Percentiles rank a stretch among this genome's conserved stretches.
These are phyloP conservation scores for Chloroclystis v-ata DNA, from an alignment of 2,888 invertebrate species.

Conservation along the genomic window DNA sequence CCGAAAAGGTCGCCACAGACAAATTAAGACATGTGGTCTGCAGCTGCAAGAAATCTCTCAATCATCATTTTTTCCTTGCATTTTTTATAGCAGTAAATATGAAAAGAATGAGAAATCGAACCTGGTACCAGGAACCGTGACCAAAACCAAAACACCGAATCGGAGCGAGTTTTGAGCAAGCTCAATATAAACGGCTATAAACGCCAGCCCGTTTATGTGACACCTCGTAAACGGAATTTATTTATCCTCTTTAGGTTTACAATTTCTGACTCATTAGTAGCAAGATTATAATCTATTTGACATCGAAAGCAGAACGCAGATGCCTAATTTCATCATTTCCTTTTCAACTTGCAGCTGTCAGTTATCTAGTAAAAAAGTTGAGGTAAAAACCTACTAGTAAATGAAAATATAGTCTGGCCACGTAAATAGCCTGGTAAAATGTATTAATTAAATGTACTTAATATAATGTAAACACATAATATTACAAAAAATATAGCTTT, in stretches of 20 bases:
- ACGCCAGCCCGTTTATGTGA: conserved; percentile 38
- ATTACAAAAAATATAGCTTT: too few species aligned
- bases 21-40: conserved; percentile 65
- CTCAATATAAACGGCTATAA: conserved; percentile 19
- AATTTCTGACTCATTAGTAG: conserved; percentile 6
- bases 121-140: conserved; percentile 49
- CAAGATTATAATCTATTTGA: conserved; percentile 1
- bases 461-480: too few species aligned
- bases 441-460: too few species aligned
- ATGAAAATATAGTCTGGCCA: too few species aligned
- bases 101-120: conserved; percentile 25
- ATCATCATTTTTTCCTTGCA: conserved; percentile 32
- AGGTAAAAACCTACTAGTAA: too few species aligned
- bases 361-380: too few species aligned
- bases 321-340: too few species aligned
- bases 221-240: conserved; percentile 49
- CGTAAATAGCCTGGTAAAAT: too few species aligned
- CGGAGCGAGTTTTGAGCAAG: conserved; percentile 43
- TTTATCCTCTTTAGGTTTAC: conserved; percentile 26
- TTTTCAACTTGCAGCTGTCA: too few species aligned
- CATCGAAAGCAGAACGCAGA: not conserved
- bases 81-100: conserved; percentile 25
- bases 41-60: conserved; percentile 56
- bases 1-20: conserved; percentile 57
- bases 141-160: conserved; percentile 61